These are phyloP conservation scores for Monoplex corrugatus DNA, from an alignment of 2,888 invertebrate genomes.

Conservation along the genomic window DNA sequence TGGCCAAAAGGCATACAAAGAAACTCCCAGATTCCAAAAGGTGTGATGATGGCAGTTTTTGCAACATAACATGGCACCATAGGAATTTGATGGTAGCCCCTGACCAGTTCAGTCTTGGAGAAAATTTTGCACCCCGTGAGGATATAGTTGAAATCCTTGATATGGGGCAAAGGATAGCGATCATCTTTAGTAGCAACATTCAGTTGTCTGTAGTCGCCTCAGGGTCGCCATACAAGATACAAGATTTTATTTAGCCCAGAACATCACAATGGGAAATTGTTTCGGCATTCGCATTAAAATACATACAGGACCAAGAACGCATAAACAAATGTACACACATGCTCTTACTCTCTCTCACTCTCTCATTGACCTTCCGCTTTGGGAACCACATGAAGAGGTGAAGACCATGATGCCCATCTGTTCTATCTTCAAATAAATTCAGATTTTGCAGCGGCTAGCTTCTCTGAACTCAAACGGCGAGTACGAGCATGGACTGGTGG, in stretches of 20 bases:
- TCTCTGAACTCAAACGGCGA: constrained; percentile 75
- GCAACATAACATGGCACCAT: constrained; percentile 48
- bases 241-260: too few relatives aligned
- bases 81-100: constrained; percentile 58
- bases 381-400: constrained; percentile 70
- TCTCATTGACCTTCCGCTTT: constrained; percentile 75
- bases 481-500: constrained; percentile 70
- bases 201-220: constrained; percentile 47
- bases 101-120: constrained; percentile 56
- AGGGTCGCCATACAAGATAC: too few relatives aligned
- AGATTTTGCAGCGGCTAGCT: constrained; percentile 68
- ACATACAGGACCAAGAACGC: too few relatives aligned
- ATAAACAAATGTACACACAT: too few relatives aligned
- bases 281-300: too few relatives aligned
- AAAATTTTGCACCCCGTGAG: constrained; percentile 55
- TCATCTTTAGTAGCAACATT: constrained; percentile 49
- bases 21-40: constrained; percentile 48
- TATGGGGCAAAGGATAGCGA: constrained; percentile 54
- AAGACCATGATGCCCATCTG: constrained; percentile 78
- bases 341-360: too few relatives aligned
- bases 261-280: too few relatives aligned
- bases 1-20: constrained; percentile 41
- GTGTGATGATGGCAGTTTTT: constrained; percentile 56
- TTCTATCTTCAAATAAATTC: constrained; percentile 62
- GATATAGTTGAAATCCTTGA: constrained; percentile 53